These are phyloP conservation scores for Cataglyphis altisquamis DNA, from an alignment of 2,888 invertebrate species.

Conservation along the genomic window DNA sequence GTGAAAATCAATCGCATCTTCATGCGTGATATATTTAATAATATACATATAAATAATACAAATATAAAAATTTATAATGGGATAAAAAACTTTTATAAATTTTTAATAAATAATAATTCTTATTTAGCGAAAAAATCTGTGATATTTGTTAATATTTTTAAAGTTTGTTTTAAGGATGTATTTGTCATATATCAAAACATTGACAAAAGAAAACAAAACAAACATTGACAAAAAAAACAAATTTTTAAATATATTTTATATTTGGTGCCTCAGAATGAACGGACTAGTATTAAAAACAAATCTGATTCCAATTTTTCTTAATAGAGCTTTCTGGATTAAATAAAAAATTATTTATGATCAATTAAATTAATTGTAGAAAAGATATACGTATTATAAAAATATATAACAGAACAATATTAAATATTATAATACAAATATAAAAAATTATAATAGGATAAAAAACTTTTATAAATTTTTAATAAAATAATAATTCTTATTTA, in stretches of 20 bases:
- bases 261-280: neutral
- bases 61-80: neutral
- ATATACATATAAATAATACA: neutral
- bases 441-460: neutral
- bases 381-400: neutral
- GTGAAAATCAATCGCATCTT: constrained; percentile 73
- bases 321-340: neutral
- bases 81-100: neutral
- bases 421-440: neutral
- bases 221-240: too few species aligned
- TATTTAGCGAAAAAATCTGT: neutral
- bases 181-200: too few species aligned
- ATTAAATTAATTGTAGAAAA: neutral
- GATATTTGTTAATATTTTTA: neutral
- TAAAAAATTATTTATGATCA: neutral
- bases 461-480: neutral
- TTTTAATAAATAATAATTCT: neutral
- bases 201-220: too few species aligned
- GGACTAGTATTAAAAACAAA: neutral
- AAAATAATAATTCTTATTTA: neutral
- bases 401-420: neutral
- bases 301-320: neutral
- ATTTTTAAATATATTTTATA: neutral
- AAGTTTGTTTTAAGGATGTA: neutral
- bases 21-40: too few species aligned